Base-by-base conservation (phyloP, 2,797 vertebrate species). In the Emydoidea blandingii region DNA sequence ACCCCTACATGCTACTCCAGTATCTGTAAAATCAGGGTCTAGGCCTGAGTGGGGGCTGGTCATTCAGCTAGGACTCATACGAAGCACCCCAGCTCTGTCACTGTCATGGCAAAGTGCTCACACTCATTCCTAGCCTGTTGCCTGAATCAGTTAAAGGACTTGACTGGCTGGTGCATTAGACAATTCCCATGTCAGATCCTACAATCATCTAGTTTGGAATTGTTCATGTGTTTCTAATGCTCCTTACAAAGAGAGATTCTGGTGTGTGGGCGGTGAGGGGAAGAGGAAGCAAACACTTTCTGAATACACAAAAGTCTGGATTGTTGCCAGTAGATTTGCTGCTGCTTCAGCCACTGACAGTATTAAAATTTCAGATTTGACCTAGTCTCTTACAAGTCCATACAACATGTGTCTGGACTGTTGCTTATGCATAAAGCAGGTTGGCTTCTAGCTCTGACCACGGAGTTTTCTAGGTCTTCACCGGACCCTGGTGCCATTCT, bases 381-480 rank as follows among this genome's bases (percentile, higher is more conserved):
- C 11, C 0, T 54, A 65, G 7, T 86, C 2, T 41, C 11, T 53
- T 4, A 76, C 44, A 80, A 86, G 76, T 50, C 5, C 14, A 93
- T 56, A 86, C 79, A 1, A 12, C 9, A 52, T 52, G 93, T 50
- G 91, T 91, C 18, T 12, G 27, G 74, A 89, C 95, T 97, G 97
- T 97, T 95, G 96, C 96, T 97, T 86, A 44, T 54, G 85, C 19
- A 11, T 86, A 83, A 90, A 85, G 93, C 10, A 56, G 91, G 16
- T 29, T 50, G 94, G 95, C 85, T 90, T 65, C 74, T 83, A 83
- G 94, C 89, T 86, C 91, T 6, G 27, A 18, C 54, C 79, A 72
- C 15, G 80, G 76, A 90, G 88, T 56, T 79, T 82, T 80, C 0
- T 6, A 47, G 79, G 79, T 89, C 83, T 87, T 62, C 80, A 44